Evolutionary conservation across 23 tunicate genomes (phyloP).

Genomic region (Styela clava): DNA sequence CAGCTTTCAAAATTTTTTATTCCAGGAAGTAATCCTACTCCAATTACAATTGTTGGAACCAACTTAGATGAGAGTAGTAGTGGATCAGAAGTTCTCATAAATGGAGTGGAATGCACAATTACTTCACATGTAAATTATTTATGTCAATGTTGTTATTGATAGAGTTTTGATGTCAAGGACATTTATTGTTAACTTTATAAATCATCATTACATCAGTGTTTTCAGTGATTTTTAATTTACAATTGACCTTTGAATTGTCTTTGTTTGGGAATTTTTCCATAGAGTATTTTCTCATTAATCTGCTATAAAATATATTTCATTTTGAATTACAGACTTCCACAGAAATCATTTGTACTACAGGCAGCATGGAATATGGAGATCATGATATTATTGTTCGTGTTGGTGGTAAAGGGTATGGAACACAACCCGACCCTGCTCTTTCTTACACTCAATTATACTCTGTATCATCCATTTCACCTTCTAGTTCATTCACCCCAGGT

Average conservation of each 20-base stretch:
- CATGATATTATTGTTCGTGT: constrained; percentile 12
- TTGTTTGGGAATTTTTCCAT: no score
- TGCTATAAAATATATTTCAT: background rate
- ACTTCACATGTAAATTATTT: background rate
- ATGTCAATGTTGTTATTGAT: no score
- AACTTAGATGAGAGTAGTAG: background rate
- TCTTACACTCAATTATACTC: background rate
- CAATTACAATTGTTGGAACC: constrained; percentile 39
- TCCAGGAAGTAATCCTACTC: constrained; percentile 35
- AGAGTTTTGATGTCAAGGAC: background rate
- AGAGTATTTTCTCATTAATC: no score
- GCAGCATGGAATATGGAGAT: constrained; percentile 17
- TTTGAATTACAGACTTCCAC: constrained; percentile 11
- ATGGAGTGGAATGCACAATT: constrained; percentile 1
- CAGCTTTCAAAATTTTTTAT: no score
- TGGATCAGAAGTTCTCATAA: background rate
- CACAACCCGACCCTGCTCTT: background rate
- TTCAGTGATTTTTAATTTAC: no score
- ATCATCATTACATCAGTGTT: no score
- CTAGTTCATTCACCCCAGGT: constrained; percentile 11
- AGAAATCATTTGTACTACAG: background rate
- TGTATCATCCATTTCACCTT: background rate
- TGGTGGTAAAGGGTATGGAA: constrained; percentile 21
- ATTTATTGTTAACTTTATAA: no score
- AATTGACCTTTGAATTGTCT: no score